Conservation (phyloP, 2,888 invertebrate species). For the Caenorhabditis wallacei region DNA sequence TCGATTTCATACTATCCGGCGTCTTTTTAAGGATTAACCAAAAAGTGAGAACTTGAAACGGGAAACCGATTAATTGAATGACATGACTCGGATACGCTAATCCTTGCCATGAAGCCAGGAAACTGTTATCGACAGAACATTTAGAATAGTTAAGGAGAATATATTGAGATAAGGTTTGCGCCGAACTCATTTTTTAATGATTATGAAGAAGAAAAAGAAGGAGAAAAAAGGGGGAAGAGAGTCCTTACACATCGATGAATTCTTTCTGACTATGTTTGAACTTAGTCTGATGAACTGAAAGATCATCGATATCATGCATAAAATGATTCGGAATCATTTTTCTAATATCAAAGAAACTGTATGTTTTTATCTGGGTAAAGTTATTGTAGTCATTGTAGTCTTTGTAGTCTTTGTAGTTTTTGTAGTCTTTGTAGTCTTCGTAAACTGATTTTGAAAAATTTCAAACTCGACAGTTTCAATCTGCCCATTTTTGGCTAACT, state of each 20-base stretch:
- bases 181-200: neutral
- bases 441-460: no score
- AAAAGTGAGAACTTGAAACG: conserved; percentile 21
- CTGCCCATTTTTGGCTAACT: no score
- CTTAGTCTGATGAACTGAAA: neutral
- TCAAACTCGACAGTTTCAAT: no score
- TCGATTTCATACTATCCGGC: conserved; percentile 17
- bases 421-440: no score
- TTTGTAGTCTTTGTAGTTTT: no score
- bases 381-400: no score
- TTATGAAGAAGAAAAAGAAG: neutral
- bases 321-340: no score
- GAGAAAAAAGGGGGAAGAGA: neutral
- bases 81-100: conserved; percentile 28
- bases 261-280: neutral
- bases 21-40: conserved; percentile 28
- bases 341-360: no score
- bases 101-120: conserved; percentile 43
- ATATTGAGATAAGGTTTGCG: conserved; percentile 20
- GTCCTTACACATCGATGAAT: neutral
- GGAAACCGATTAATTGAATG: conserved; percentile 16
- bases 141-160: conserved; percentile 7
- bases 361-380: no score
- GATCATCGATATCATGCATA: no score
- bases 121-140: conserved; percentile 16